Base-by-base conservation (phyloP, 2,797 vertebrate genomes). In the Mustela erminea region DNA sequence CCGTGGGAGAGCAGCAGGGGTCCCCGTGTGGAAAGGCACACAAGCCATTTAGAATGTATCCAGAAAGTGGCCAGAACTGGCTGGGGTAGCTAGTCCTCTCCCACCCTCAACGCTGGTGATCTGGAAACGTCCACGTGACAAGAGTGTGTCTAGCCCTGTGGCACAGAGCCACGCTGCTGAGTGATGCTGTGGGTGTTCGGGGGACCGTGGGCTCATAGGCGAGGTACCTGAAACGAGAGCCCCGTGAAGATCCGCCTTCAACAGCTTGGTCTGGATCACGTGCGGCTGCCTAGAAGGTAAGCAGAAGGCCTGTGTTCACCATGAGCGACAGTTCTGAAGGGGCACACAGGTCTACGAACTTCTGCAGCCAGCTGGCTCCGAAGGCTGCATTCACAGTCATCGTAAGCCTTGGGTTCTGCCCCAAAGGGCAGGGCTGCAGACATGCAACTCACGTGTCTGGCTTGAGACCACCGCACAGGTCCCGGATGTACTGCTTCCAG, bases 181-280 rank as follows among this genome's bases (percentile, higher is more conserved):
- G 74, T 18, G 74, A 41, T 0, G 4, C 46, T 17, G 0, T 35
- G 7, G 86, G 35, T 27, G 10, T 17, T 5, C 1, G 4, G 43
- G 10, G 1, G 49, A 78, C 62, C 17, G 27, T 0, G 1, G 6
- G 29, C 41, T 54, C 2, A 20, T 2, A 23, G 17, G 46, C 7
- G 38, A 83, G 13, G 82, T 98, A 99, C 99, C 99, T 98, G 99
- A 99, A 97, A 99, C 96, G 54, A 99, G 93, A 70, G 99, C 99
- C 10, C 99, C 99, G 0, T 99, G 99, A 97, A 99, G 99, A 98
- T 99, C 99, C 21, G 99, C 99, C 98, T 99, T 99, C 21, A 99
- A 97, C 66, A 99, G 98, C 97, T 99, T 99, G 98, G 98, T 93
- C 96, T 99, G 99, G 97, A 99, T 98, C 97, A 98, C 96, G 95